Base-by-base conservation (phyloP, 2,888 invertebrate genomes). In the Pristionchus maxplancki region DNA sequence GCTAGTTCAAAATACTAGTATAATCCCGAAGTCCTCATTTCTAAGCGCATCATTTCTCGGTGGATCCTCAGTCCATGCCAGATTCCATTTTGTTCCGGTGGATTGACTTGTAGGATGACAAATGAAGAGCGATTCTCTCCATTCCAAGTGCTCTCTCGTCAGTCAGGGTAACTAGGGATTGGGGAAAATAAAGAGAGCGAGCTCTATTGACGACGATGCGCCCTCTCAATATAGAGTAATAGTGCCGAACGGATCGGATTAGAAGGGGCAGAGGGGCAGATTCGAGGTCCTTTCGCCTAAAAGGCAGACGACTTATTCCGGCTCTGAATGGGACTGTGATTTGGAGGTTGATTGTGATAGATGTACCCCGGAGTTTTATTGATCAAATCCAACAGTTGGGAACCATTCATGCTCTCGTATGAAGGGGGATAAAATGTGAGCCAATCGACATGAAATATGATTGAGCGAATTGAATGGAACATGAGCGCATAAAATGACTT, bases 71-170 rank as follows among this genome's bases (percentile, higher is more conserved):
- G 24, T 74, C 44, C 74, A 28, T 74, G 20, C 74, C 44, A 44
- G 74, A 74, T 74, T 74, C 74, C 74, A 74, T 74, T 74, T 74
- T 44, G 74, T 44, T 74, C 74, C 74, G 74, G 40, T 44, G 40
- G 24, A 44, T 8, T 74, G 44, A 24, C 24, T 6, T 11, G 34
- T 5, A 15, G 37, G 17, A 20, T 71, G 13, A 11, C 71, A 11
- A 71, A 71, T 37, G 5, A 20, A 34, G 34, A 37, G 71, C 28
- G 37, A 71, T 71, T 37, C 37, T 71, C 71, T 74, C 74, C 4
- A 1, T n/a, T 74, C 15, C n/a, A 1, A 15, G 24, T n/a, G 15
- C 44, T 44, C 74, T 74, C 71, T 71, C 71, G 31, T 31, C 71
- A 2, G 8, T 71, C 34, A 31, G 17, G 11, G 71, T 2, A 44